These are phyloP conservation scores for Drosophila tanythrix DNA, from an alignment of 2,888 invertebrate genomes.

Conservation along the genomic window DNA sequence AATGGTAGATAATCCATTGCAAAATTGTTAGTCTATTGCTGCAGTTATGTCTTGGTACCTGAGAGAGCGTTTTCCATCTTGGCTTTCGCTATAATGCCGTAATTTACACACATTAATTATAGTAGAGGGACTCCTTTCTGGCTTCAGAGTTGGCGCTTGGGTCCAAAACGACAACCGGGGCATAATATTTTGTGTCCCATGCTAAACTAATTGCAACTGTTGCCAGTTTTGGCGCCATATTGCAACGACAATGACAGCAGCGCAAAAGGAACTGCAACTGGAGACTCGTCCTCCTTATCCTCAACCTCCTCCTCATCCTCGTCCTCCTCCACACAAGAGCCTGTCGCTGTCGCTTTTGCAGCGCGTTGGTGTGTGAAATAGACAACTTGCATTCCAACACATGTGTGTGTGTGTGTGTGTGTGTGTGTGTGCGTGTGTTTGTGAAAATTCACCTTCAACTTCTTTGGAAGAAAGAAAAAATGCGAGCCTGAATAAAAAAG, in stretches of 20 bases:
- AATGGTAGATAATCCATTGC: neutral
- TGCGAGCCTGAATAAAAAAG: slow-evolving; percentile 25
- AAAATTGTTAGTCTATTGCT: neutral
- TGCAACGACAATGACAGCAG: slow-evolving; percentile 53
- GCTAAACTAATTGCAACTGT: slow-evolving; percentile 72
- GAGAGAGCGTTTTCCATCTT: neutral
- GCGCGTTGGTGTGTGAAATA: slow-evolving; percentile 78
- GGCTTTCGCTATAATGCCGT: slow-evolving; percentile 33
- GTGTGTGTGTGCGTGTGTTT: slow-evolving; percentile 18
- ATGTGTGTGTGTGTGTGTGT: slow-evolving; percentile 28
- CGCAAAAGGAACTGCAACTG: slow-evolving; percentile 20
- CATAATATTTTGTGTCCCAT: slow-evolving; percentile 58
- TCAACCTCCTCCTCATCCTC: neutral
- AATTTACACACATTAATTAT: slow-evolving; percentile 71
- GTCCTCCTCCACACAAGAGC: slow-evolving; percentile 20
- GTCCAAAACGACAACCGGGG: slow-evolving; percentile 15
- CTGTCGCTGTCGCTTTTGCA: slow-evolving; percentile 47
- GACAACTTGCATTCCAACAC: slow-evolving; percentile 67
- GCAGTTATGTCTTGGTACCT: neutral
- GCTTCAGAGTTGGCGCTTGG: neutral
- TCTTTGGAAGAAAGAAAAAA: slow-evolving; percentile 43
- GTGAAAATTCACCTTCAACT: slow-evolving; percentile 40
- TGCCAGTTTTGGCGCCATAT: slow-evolving; percentile 60
- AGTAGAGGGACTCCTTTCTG: slow-evolving; percentile 26
- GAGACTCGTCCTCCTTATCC: neutral